A percentile compares a stretch with the other conserved stretches of the same genome.
Evolutionary conservation across 2,113 vertebrate species (phyloP).

Genomic region (Amia ocellicauda): DNA sequence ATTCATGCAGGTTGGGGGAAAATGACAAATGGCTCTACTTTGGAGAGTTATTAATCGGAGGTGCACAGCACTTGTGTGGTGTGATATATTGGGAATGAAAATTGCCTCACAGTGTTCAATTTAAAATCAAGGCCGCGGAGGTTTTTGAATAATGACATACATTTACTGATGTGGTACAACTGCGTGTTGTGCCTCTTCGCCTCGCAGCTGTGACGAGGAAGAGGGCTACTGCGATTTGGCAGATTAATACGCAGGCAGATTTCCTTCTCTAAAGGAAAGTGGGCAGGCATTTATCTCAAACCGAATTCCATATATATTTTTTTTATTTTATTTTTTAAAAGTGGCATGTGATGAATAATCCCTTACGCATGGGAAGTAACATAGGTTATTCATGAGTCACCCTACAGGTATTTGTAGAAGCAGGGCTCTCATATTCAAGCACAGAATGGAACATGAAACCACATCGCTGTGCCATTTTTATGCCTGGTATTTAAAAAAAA

Average conservation of each 20-base stretch:
- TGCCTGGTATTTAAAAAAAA: too few species aligned
- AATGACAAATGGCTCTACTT: slow-evolving; percentile 54
- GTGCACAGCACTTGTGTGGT: slow-evolving; percentile 22
- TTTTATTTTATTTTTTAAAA: too few species aligned
- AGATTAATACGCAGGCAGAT: background rate
- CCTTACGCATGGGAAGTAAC: background rate
- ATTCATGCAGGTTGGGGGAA: slow-evolving; percentile 31
- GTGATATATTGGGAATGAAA: slow-evolving; percentile 51
- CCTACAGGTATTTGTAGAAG: background rate
- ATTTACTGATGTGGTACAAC: slow-evolving; percentile 44
- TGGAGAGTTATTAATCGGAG: slow-evolving; percentile 54
- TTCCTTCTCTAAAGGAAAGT: slow-evolving; percentile 2
- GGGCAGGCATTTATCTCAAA: slow-evolving; percentile 10
- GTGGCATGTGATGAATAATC: slow-evolving; percentile 9
- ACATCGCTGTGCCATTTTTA: too few species aligned
- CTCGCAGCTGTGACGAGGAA: background rate
- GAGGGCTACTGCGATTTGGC: background rate
- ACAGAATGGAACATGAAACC: too few species aligned
- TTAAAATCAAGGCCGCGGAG: slow-evolving; percentile 33
- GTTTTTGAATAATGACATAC: slow-evolving; percentile 34
- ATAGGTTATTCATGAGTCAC: background rate
- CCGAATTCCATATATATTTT: background rate
- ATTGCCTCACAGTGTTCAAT: slow-evolving; percentile 46
- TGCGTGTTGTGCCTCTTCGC: background rate
- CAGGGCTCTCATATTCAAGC: background rate